Evolutionary conservation across 2,888 invertebrate species (phyloP).

Genomic region (Parthenolecanium corni): DNA sequence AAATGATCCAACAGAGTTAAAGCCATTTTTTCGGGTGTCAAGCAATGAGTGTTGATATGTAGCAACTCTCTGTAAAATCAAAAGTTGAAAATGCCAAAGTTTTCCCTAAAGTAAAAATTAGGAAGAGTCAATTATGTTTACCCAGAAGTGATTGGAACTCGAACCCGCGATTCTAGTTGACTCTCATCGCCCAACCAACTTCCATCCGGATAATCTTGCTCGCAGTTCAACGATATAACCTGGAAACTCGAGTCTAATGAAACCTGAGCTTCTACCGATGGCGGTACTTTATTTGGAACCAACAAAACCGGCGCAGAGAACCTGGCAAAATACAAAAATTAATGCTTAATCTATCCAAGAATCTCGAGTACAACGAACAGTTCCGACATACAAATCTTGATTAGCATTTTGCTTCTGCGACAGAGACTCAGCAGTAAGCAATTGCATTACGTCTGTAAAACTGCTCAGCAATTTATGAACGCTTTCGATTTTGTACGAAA

Average conservation of each 20-base stretch:
- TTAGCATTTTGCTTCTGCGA: conserved; percentile 7
- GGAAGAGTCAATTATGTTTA: not conserved
- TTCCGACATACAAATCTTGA: conserved; percentile 3
- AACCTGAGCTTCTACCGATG: conserved; percentile 21
- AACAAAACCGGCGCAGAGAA: conserved; percentile 33
- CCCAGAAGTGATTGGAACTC: conserved; percentile 38
- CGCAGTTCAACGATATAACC: conserved; percentile 37
- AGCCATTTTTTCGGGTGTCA: conserved; percentile 46
- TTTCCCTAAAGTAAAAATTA: not conserved
- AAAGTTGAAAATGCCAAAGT: not conserved
- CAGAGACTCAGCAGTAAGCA: conserved; percentile 3
- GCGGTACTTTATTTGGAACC: conserved; percentile 30
- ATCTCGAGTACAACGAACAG: no score
- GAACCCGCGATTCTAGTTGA: conserved; percentile 41
- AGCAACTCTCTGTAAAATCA: conserved; percentile 37
- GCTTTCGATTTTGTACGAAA: conserved; percentile 11
- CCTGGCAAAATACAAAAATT: not conserved
- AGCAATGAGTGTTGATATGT: conserved; percentile 43
- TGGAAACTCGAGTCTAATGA: conserved; percentile 31
- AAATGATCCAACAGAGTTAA: conserved; percentile 43
- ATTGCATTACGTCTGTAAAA: conserved; percentile 7
- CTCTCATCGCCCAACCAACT: conserved; percentile 44
- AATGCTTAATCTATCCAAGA: no score
- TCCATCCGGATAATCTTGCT: conserved; percentile 42
- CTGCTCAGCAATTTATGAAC: conserved; percentile 6